Conservation (phyloP, 1,140 invertebrate species). For the Cherax destructor region DNA sequence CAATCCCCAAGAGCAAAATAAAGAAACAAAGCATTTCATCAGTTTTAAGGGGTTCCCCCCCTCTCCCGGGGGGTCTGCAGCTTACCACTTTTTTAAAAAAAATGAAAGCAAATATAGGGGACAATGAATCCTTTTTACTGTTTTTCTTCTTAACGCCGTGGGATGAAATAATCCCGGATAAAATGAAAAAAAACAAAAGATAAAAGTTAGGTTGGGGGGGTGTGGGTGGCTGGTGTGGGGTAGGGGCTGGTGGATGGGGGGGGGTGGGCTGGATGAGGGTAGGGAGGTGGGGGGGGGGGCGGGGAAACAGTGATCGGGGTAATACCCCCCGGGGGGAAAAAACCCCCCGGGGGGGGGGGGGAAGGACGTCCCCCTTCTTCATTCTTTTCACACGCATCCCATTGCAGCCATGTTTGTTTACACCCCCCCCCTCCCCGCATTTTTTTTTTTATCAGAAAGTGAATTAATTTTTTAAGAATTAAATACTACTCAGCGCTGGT, state of each 20-base stretch:
- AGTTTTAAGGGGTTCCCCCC: background rate
- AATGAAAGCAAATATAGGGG: too few species aligned
- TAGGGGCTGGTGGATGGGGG: too few species aligned
- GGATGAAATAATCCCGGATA: background rate
- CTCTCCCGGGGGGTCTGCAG: background rate
- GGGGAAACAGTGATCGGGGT: background rate
- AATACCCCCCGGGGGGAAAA: background rate
- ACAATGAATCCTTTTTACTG: too few species aligned
- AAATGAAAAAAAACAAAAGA: background rate
- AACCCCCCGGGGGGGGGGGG: background rate
- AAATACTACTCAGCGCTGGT: background rate
- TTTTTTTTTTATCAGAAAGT: background rate
- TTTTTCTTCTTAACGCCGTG: background rate
- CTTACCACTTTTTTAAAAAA: too few species aligned
- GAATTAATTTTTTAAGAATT: background rate
- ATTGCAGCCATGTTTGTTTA: conserved; percentile 1
- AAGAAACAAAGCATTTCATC: background rate
- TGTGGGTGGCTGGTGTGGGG: too few species aligned
- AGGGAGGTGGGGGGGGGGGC: background rate
- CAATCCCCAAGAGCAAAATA: background rate
- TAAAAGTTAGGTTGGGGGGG: too few species aligned
- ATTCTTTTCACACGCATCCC: background rate
- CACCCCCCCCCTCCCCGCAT: background rate
- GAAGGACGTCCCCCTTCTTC: background rate
- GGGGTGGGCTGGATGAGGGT: too few species aligned